These are phyloP conservation scores for Eupithecia abbreviata DNA, from an alignment of 2,888 invertebrate genomes.

Conservation along the genomic window DNA sequence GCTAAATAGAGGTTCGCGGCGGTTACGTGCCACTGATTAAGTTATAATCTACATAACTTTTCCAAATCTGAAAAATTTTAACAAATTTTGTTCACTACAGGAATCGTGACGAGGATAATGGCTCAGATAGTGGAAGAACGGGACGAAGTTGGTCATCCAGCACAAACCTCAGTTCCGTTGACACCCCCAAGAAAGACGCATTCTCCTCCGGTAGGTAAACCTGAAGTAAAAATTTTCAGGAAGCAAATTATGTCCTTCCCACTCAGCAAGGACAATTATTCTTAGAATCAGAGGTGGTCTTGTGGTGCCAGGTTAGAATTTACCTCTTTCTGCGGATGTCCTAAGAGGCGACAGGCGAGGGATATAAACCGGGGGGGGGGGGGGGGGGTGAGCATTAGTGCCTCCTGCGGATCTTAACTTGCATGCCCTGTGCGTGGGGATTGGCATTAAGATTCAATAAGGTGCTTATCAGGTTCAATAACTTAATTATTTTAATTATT, in stretches of 20 bases:
- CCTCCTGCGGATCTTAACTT: background rate
- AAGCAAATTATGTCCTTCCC: background rate
- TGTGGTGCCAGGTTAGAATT: background rate
- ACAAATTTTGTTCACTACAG: conserved; percentile 52
- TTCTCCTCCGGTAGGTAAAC: conserved; percentile 71
- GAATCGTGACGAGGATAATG: conserved; percentile 78
- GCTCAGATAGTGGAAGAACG: conserved; percentile 74
- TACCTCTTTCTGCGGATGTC: background rate
- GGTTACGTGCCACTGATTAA: background rate
- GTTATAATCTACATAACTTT: background rate
- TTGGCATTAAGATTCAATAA: background rate
- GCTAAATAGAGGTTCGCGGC: background rate
- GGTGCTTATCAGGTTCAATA: too few relatives aligned
- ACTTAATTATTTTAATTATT: too few relatives aligned
- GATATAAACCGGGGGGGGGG: background rate
- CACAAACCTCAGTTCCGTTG: conserved; percentile 85
- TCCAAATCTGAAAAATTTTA: background rate
- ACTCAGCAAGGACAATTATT: background rate
- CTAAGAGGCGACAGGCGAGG: background rate
- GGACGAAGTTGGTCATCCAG: conserved; percentile 91
- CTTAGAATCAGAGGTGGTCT: background rate
- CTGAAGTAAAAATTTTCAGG: background rate
- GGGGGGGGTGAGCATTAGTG: background rate
- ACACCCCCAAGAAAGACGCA: conserved; percentile 75
- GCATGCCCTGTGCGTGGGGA: background rate